Base-by-base conservation (phyloP, 2,113 vertebrate genomes). In the Pycnonotus jocosus region DNA sequence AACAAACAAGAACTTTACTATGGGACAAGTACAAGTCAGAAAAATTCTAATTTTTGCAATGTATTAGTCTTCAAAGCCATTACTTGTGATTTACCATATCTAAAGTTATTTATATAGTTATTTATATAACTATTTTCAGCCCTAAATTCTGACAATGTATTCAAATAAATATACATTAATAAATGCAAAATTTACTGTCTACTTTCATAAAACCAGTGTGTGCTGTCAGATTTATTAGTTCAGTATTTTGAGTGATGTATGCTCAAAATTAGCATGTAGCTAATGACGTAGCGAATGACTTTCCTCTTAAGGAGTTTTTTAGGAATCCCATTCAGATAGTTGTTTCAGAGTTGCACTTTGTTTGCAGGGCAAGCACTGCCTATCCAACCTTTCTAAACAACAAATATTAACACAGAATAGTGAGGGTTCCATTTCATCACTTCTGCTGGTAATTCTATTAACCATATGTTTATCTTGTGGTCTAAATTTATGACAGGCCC, bases 401-500 rank as follows among this genome's bases (percentile, higher is more conserved):
- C 40, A 95, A 84, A 89, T 92, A 95, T 62, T 73, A 88, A 53
- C 64, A 86, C 81, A 62, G 50, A 94, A 81, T 60, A 81, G 53
- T 33, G 88, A 88, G 51, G 71, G 88, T 50, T 71, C 68, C 69
- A 82, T 95, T 89, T 94, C 85, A 90, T 86, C 95, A 82, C 96
- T 96, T 95, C 61, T 95, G 78, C 78, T 94, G 81, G 91, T 79
- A 91, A 95, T 91, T 87, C 65, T 78, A 86, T 78, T 92, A 96
- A 94, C 76, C 84, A 58, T 83, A 88, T 97, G 91, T 95, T 95
- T 97, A 97, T 96, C 93, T 93, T 91, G 85, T 81, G 94, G 70
- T 93, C 94, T 96, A 82, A 93, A 97, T 97, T 96, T 97, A 87
- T 97, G 93, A 90, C 93, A 96, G 96, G 95, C 78, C 96, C 86